Evolutionary conservation across 2,888 invertebrate species (phyloP).

Genomic region (Adelphocoris suturalis): DNA sequence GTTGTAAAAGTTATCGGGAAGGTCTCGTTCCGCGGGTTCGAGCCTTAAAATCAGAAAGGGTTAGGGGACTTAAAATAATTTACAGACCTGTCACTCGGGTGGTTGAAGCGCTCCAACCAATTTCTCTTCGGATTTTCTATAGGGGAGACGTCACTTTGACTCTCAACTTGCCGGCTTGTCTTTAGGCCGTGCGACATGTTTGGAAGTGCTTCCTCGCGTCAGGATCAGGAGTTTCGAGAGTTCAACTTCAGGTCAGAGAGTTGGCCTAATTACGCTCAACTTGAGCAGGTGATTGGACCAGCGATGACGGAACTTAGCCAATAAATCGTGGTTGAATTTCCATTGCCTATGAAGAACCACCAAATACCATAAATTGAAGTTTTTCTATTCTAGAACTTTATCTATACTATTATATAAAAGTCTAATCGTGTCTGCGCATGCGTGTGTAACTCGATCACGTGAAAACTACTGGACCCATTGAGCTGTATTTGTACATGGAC

Average conservation of each 20-base stretch:
- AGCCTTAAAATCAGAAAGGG: conserved; percentile 48
- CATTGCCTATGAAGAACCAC: no score
- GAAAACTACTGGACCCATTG: no score
- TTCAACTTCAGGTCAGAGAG: not conserved
- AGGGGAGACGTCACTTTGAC: conserved; percentile 35
- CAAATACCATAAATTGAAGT: no score
- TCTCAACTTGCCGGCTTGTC: conserved; percentile 27
- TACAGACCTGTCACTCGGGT: conserved; percentile 56
- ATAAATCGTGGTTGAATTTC: no score
- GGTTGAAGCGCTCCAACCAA: conserved; percentile 43
- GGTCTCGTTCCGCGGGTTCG: conserved; percentile 5
- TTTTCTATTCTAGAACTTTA: no score
- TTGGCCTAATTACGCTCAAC: not conserved
- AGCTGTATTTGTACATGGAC: no score
- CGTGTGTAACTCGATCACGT: no score
- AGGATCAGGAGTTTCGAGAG: not conserved
- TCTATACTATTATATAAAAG: no score
- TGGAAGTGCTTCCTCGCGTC: not conserved
- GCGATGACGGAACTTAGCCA: no score
- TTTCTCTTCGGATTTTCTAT: conserved; percentile 5
- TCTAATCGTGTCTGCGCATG: no score
- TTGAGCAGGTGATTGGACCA: not conserved
- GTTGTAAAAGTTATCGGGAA: conserved; percentile 62
- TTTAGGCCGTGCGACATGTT: conserved; percentile 17
- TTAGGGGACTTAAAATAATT: conserved; percentile 58